Evolutionary conservation across 2,113 vertebrate genomes (phyloP), one percentile per base, ranked within the genome.

Genomic region (Microtus richardsoni): DNA sequence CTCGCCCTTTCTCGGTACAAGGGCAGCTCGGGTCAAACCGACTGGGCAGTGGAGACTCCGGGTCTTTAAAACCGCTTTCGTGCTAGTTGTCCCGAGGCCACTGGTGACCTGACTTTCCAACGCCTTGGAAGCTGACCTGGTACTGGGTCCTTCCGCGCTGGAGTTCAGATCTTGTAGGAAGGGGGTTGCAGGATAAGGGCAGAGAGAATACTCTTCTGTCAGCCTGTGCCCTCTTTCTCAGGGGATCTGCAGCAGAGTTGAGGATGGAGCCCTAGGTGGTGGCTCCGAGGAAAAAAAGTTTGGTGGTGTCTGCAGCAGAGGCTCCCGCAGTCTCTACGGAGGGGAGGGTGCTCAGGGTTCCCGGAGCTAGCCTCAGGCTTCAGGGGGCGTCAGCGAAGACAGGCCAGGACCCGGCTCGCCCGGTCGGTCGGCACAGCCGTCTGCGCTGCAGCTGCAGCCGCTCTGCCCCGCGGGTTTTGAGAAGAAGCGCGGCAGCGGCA

Each of bases 221-320:
- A 60, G 94, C 41, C 90, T 10, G 47, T 14, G 64, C n/a, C 77
- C 54, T 28, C 24, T 47, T 41, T 30, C 80, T 78, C 79, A 7
- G 7, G 91, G 41, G 64, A 36, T 94, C 91, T 41, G 77, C 80
- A 3, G 44, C 44, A 22, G 66, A 11, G 90, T 58, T 4, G 26
- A 3, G 22, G 4, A 41, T 30, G 7, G 71, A 93, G 93, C 49
- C 64, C 64, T 3, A 7, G 44, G 83, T 58, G 19, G 73, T 88
- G 19, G 91, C 83, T 47, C 36, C 0, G 7, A 73, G 60, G 44
- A 21, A 73, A 41, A 0, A 96, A 98, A 98, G 96, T 97, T 98
- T 96, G 82, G 13, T 36, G 73, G 82, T 8, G 83, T 62, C 80
- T 70, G 66, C 47, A 1, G 94, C 80, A 2, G 84, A 41, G 1